These are phyloP conservation scores for Siphonodentalium dalli DNA, from an alignment of 2,888 invertebrate species.

Conservation along the genomic window DNA sequence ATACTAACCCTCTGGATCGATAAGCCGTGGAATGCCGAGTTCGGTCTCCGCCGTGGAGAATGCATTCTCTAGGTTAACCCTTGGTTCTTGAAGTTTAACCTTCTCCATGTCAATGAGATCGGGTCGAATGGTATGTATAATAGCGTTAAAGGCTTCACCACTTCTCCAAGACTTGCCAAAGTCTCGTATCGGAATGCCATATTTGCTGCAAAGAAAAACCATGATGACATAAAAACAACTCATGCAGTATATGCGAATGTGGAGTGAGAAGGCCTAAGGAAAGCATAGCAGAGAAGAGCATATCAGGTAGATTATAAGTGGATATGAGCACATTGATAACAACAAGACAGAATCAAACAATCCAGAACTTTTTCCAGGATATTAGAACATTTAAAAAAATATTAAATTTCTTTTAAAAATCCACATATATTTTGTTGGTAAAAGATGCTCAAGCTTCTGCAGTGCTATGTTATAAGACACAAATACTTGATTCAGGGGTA, in stretches of 20 bases:
- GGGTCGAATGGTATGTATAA: conserved; percentile 92
- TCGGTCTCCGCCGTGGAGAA: conserved; percentile 91
- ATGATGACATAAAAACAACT: no score
- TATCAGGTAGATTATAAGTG: no score
- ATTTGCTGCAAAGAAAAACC: conserved; percentile 72
- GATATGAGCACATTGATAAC: no score
- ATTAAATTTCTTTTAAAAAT: no score
- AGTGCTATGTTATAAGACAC: no score
- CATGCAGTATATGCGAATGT: neutral
- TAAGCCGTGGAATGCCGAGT: conserved; percentile 86
- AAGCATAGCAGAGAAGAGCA: neutral
- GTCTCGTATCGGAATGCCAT: conserved; percentile 87
- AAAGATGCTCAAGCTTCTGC: no score
- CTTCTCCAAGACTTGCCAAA: conserved; percentile 96
- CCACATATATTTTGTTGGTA: no score
- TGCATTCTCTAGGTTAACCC: conserved; percentile 86
- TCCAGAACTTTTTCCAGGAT: no score
- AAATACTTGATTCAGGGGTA: no score
- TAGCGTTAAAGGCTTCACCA: conserved; percentile 92
- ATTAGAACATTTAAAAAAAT: no score
- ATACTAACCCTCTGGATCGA: conserved; percentile 81
- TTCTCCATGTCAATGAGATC: conserved; percentile 88
- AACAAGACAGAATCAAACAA: no score
- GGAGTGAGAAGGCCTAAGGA: neutral
- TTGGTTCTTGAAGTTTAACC: conserved; percentile 79